Base-by-base conservation (phyloP, 2,888 invertebrate genomes). In the Prosapia bicincta region DNA sequence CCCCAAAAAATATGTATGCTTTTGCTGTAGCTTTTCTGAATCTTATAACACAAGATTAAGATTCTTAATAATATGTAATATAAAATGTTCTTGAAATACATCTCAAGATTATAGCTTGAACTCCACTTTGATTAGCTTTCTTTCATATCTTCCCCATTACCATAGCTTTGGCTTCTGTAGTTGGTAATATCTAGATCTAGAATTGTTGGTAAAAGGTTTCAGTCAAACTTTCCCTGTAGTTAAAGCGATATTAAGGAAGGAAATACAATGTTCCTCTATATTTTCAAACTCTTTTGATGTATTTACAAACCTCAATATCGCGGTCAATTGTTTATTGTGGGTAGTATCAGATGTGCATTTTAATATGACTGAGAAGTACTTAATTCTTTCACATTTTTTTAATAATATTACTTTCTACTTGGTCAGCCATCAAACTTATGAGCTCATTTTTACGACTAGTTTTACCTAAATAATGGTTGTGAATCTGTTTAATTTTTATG, bases 401-500 rank as follows among this genome's bases (percentile, higher is more conserved):
- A 38, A 38, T 38, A 15, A 38, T 38, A 38, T 38, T 38, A 38
- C 38, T 38, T 38, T 38, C 15, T 15, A 38, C 38, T 38, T 38
- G 9, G 38, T 38, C 38, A 38, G 38, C 38, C 38, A 38, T 38
- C 38, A 38, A 38, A 38, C 15, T 2, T 38, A 38, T 38, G 38
- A 38, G 38, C 38, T 38, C 38, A 38, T 38, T 38, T 38, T 7
- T n/a, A n/a, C n/a, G 38, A 15, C 9, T 38, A 38, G 38, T 38
- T 38, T 38, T 38, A 38, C 38, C 38, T 38, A 38, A 43, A 28
- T 76, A 76, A 72, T 66, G 65, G 38, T 67, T 23, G 66, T 76
- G 72, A 28, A 38, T 66, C 72, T 77, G 38, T 71, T 76, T 65
- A 20, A 73, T 43, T 74, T 69, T 70, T 65, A 78, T 67, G 70